Percentiles rank a stretch among this genome's conserved stretches.
Evolutionary conservation across 1,140 invertebrate species (phyloP).

Genomic region (Zophobas morio): DNA sequence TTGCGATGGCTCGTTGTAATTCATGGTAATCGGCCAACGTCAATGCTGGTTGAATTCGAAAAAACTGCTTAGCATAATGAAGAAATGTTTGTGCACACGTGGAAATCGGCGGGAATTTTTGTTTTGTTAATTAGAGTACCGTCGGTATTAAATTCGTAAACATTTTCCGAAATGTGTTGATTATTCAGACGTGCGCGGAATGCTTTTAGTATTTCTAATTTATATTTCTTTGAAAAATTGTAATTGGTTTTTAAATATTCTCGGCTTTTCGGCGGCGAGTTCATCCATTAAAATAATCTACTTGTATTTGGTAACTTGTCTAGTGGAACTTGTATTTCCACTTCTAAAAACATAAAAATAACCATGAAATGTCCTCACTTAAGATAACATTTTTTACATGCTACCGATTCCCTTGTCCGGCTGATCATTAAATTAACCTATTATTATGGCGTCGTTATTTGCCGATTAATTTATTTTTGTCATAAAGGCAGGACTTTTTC

Average conservation of each 20-base stretch:
- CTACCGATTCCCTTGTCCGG: slow-evolving; percentile 27
- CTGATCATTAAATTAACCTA: slow-evolving; percentile 3
- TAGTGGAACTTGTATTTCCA: slow-evolving; percentile 48
- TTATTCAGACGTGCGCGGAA: slow-evolving; percentile 10
- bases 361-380: slow-evolving; percentile 31
- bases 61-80: not conserved
- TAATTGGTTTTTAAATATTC: slow-evolving; percentile 52
- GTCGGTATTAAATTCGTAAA: not conserved
- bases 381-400: slow-evolving; percentile 48
- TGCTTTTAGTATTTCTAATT: slow-evolving; percentile 32
- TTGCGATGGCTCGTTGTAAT: not conserved
- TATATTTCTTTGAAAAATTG: slow-evolving; percentile 47
- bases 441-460: not conserved
- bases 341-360: slow-evolving; percentile 50
- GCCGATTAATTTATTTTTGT: no score
- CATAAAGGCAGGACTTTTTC: no score
- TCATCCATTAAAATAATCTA: slow-evolving; percentile 46
- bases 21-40: not conserved
- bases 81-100: not conserved
- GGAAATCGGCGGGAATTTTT: not conserved
- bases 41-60: not conserved
- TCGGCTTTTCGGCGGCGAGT: slow-evolving; percentile 36
- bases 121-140: slow-evolving; percentile 6
- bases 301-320: slow-evolving; percentile 50
- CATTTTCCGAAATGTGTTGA: not conserved